Evolutionary conservation across 2,113 vertebrate species (phyloP).

Genomic region (Callionymus lyra): DNA sequence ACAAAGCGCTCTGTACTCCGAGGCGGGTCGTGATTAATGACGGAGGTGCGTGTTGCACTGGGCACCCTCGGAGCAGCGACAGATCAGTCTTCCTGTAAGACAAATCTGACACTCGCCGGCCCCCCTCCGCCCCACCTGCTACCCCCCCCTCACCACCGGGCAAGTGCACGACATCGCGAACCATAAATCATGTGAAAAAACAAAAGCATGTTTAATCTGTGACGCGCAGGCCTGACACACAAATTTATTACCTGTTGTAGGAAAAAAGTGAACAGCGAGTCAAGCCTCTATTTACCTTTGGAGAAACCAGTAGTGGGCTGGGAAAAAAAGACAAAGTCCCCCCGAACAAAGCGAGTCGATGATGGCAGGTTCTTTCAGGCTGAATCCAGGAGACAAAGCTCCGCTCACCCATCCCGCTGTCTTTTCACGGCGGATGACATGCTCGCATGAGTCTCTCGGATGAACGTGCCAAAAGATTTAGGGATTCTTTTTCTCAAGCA

Average conservation of each 20-base stretch:
- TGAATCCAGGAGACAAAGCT: constrained; percentile 54
- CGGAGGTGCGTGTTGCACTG: constrained; percentile 57
- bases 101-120: constrained; percentile 64
- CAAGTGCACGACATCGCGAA: constrained; percentile 53
- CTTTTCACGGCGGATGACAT: constrained; percentile 60
- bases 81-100: constrained; percentile 69
- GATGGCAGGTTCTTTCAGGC: constrained; percentile 46
- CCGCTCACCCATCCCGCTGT: constrained; percentile 35
- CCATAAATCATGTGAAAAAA: constrained; percentile 80
- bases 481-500: constrained; percentile 62
- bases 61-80: constrained; percentile 59
- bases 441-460: constrained; percentile 49
- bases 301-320: constrained; percentile 44
- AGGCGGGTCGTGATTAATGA: constrained; percentile 65
- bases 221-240: constrained; percentile 54
- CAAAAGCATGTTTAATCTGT: constrained; percentile 73
- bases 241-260: constrained; percentile 67
- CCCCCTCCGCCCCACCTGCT: constrained; percentile 54
- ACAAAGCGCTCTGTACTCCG: constrained; percentile 48
- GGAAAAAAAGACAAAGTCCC: constrained; percentile 47
- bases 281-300: constrained; percentile 64
- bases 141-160: constrained; percentile 47
- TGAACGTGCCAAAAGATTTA: constrained; percentile 60
- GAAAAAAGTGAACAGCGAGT: constrained; percentile 48
- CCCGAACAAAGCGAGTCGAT: constrained; percentile 50